Evolutionary conservation across 1,140 invertebrate species (phyloP).

Genomic region (Schlechtendalia chinensis): DNA sequence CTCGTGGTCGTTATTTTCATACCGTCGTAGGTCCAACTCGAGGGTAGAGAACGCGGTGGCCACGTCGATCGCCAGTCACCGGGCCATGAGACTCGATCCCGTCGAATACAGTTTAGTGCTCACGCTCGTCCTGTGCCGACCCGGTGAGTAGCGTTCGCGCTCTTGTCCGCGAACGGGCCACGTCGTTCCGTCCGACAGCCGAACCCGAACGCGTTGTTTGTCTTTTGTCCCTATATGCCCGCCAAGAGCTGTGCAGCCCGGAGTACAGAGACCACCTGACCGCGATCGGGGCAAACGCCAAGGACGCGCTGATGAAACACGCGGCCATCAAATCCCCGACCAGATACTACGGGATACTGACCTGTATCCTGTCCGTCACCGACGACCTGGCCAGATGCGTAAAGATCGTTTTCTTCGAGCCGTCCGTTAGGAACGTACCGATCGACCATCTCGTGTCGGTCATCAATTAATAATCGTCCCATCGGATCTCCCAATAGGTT

Average conservation of each 20-base stretch:
- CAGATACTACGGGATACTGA: slow-evolving; percentile 28
- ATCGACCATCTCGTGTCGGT: slow-evolving; percentile 37
- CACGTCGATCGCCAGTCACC: slow-evolving; percentile 7
- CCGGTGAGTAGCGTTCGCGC: background rate
- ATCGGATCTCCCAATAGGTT: too few species aligned
- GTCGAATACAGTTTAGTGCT: slow-evolving; percentile 35
- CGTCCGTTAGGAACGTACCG: slow-evolving; percentile 22
- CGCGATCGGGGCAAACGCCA: background rate
- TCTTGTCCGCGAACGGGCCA: background rate
- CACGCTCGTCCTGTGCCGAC: slow-evolving; percentile 17
- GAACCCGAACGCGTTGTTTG: background rate
- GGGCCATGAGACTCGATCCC: slow-evolving; percentile 29
- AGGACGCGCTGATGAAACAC: slow-evolving; percentile 35
- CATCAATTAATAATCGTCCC: slow-evolving; percentile 5
- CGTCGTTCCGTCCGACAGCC: background rate
- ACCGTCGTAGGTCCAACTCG: background rate
- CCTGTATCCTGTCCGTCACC: slow-evolving; percentile 24
- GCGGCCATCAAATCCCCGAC: slow-evolving; percentile 18
- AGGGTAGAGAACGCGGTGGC: background rate
- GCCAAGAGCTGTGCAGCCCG: slow-evolving; percentile 3
- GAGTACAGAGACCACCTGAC: slow-evolving; percentile 20
- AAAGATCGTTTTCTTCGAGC: slow-evolving; percentile 28
- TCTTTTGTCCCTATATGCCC: background rate
- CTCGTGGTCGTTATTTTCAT: too few species aligned
- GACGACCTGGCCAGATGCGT: slow-evolving; percentile 4